Base-by-base conservation (phyloP, 1,140 invertebrate genomes). In the Sycophila sp. region DNA sequence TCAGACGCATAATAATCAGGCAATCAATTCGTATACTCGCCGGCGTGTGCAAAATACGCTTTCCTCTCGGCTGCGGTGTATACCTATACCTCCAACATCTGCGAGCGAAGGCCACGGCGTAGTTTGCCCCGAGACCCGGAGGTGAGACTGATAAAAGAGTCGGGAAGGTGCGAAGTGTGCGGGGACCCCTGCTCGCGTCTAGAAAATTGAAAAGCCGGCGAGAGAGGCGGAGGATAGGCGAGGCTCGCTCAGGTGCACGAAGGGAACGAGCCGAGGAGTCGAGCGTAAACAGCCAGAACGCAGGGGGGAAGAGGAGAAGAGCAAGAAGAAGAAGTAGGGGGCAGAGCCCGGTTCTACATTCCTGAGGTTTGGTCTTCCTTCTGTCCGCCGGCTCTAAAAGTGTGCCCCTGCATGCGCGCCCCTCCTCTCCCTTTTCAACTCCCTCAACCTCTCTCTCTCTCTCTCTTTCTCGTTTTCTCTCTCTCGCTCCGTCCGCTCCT, bases 301-400 rank as follows among this genome's bases (percentile, higher is more conserved):
- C 24, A 55, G 26, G 28, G 19, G 13, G 34, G 42, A 13, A 32
- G 45, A 49, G 45, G 26, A 51, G 34, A 34, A 4, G 17, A n/a
- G 17, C 26, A 8, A 28, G 11, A 6, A 64, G 47, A 64, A 24
- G 22, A 53, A 51, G n/a, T 38, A 26, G 17, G 26, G 47, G 26
- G 22, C 13, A 17, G 22, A 28, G 28, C 34, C 62, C 51, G 63
- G 58, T 67, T 72, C 73, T 76, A 76, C 75, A 76, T 76, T 76
- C 75, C 75, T 76, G 75, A 76, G 72, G 75, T 76, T 75, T 64
- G 55, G 65, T 71, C 73, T 69, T 60, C 55, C 68, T 47, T 64
- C 62, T 53, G 17, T 38, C 17, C 45, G 19, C 2, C 40, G 17
- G 28, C 17, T 26, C 51, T 58, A 13, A 22, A 38, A 38, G 32